Evolutionary conservation across 2,113 vertebrate genomes (phyloP), one percentile per base, ranked within the genome.

Genomic region (Nannospalax galili): DNA sequence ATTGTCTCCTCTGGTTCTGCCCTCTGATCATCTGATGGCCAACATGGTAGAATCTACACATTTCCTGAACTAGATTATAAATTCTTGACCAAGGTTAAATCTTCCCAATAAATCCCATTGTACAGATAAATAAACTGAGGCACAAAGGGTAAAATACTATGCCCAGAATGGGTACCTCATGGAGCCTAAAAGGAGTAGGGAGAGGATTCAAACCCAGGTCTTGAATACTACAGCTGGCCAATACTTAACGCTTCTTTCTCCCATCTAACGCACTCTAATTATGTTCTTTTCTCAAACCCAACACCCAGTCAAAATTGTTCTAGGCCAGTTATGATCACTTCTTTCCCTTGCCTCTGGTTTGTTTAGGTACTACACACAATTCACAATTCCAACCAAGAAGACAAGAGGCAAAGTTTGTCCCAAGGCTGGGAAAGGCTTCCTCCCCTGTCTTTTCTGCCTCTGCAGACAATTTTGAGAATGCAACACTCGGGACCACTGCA

Each of bases 141-240:
- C 90, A 72, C 67, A 78, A 92, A 88, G 84, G 85, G 24, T 74
- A 30, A 93, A 92, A 73, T n/a, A 73, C 19, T 64, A 84, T 52
- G 19, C 22, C 52, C 20, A 70, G 45, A 60, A 48, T n/a, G n/a
- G n/a, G n/a, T n/a, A n/a, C n/a, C n/a, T 92, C 96, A 93, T 42
- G 84, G 52, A 45, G 40, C 22, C 81, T 90, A 60, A 80, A 92
- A 60, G 35, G 37, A 81, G 4, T 10, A 80, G 58, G 80, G 5
- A 74, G 69, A 93, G 35, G 52, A 85, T 80, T 84, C 69, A 92
- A 90, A 90, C 24, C 67, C 40, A 69, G 62, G 35, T 91, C 94
- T 95, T 96, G 84, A 80, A 45, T 40, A 84, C 40, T 62, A 8
- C 1, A 45, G 14, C 28, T 58, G 65, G 10, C 37, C 60, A 40